Evolutionary conservation across 2,888 invertebrate genomes (phyloP).

Genomic region (Xestia c-nigrum): DNA sequence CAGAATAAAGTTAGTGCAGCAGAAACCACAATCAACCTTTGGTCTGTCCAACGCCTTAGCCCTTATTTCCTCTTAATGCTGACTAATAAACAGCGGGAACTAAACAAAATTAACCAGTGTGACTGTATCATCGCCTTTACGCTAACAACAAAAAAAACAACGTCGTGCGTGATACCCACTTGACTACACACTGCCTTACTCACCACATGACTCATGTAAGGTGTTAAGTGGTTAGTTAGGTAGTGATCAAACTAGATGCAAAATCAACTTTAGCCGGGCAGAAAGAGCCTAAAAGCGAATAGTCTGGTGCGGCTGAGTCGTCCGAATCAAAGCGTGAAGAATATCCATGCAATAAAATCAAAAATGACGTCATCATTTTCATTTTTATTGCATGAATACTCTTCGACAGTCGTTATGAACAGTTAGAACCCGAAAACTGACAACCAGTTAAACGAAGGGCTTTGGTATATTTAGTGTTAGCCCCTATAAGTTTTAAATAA

Average conservation of each 20-base stretch:
- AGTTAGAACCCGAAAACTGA: not conserved
- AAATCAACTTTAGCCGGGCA: not conserved
- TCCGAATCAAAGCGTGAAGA: not conserved
- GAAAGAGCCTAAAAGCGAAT: not conserved
- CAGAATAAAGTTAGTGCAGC: not conserved
- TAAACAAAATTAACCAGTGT: not conserved
- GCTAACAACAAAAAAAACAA: not conserved
- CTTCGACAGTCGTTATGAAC: not conserved
- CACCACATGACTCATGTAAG: conserved; percentile 44
- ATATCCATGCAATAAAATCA: not conserved
- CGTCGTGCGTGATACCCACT: conserved; percentile 7
- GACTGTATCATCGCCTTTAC: conserved; percentile 17
- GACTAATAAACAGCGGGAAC: not conserved
- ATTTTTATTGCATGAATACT: not conserved
- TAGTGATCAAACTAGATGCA: not conserved
- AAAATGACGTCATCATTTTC: not conserved
- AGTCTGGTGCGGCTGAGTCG: not conserved
- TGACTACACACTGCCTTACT: conserved; percentile 18
- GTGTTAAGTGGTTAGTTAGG: not conserved
- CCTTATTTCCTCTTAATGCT: not conserved
- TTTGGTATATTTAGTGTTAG: no score
- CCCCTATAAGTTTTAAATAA: no score
- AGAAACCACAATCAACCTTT: not conserved
- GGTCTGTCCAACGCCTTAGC: not conserved
- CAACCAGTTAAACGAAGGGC: not conserved